Conservation (phyloP, 2,797 vertebrate genomes). For the Aphelocoma californica region DNA sequence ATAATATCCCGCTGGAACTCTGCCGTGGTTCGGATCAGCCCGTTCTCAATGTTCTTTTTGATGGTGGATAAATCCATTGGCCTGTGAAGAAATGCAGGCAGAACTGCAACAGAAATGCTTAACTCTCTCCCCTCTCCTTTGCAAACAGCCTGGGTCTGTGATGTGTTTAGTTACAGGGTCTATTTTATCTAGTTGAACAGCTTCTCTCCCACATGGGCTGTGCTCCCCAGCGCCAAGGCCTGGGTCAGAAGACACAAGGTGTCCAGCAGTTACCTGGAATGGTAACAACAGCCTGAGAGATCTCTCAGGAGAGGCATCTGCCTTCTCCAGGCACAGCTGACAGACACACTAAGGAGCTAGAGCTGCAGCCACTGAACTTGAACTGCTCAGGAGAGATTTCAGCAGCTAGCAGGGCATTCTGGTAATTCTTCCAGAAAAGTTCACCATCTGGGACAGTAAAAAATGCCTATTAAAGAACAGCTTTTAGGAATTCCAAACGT, state of each 20-base stretch:
- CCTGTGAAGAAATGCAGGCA: slow-evolving; percentile 65
- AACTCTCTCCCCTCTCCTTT: not conserved
- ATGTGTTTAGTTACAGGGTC: not conserved
- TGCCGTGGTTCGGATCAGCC: slow-evolving; percentile 86
- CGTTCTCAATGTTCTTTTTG: slow-evolving; percentile 91
- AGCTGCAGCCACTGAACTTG: not conserved
- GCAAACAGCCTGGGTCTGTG: not conserved
- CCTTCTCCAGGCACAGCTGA: not conserved
- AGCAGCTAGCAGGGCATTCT: not conserved
- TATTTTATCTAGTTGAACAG: not conserved
- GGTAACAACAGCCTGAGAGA: not conserved
- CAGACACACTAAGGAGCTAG: not conserved
- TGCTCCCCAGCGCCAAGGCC: not conserved
- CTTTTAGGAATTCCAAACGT: not conserved
- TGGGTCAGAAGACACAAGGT: not conserved
- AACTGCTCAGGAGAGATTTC: not conserved
- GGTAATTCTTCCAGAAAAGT: not conserved
- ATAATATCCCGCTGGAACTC: slow-evolving; percentile 91
- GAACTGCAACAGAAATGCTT: not conserved
- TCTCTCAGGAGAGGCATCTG: not conserved
- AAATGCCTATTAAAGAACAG: not conserved
- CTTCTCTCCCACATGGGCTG: not conserved
- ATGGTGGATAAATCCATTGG: slow-evolving; percentile 92
- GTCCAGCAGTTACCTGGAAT: not conserved
- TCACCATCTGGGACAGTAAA: not conserved